These are phyloP conservation scores for Bombycilla garrulus DNA, from an alignment of 2,113 vertebrate species.

Conservation along the genomic window DNA sequence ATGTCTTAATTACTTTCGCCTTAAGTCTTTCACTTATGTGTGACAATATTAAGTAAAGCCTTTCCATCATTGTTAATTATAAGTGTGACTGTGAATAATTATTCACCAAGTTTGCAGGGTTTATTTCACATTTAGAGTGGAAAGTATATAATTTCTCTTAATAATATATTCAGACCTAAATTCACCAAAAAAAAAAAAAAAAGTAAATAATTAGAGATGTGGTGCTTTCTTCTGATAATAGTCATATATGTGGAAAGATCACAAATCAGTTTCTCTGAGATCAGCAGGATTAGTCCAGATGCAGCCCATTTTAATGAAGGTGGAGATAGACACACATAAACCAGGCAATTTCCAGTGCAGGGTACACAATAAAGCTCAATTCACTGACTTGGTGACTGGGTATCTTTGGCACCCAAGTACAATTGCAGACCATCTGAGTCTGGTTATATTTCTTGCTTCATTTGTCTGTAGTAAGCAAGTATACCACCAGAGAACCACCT, in stretches of 20 bases:
- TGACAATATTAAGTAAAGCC: slow-evolving; percentile 40
- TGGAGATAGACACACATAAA: not conserved
- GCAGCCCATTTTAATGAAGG: not conserved
- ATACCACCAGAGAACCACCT: not conserved
- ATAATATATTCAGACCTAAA: not conserved
- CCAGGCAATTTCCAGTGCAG: not conserved
- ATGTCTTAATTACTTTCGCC: slow-evolving; percentile 32
- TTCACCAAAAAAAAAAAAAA: not conserved
- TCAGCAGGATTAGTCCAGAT: not conserved
- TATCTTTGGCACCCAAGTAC: not conserved
- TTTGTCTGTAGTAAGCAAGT: not conserved
- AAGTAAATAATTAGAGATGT: not conserved
- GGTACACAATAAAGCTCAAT: not conserved
- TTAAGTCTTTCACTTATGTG: slow-evolving; percentile 26
- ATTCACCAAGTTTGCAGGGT: not conserved
- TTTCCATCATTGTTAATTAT: slow-evolving; percentile 49
- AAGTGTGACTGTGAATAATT: slow-evolving; percentile 55
- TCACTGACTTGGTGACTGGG: not conserved
- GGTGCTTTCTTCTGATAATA: not conserved
- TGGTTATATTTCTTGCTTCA: not conserved
- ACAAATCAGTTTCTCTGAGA: not conserved
- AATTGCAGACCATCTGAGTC: not conserved
- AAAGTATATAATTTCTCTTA: not conserved
- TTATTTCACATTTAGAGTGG: slow-evolving; percentile 9
- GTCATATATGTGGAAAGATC: not conserved